Conservation (phyloP, 2,797 vertebrate species). For the Bufotes viridis region DNA sequence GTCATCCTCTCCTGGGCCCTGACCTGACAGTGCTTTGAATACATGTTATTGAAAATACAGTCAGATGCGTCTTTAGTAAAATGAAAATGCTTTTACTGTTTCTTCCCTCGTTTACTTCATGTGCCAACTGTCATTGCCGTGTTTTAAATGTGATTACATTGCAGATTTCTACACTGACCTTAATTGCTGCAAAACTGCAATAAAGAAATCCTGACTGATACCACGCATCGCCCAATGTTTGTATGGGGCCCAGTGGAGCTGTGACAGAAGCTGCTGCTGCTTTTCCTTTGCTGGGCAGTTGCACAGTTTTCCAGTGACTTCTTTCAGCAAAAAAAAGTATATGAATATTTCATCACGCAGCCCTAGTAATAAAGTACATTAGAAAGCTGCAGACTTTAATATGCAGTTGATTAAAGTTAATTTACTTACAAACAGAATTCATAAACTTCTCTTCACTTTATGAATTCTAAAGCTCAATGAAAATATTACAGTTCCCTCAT, state of each 20-base stretch:
- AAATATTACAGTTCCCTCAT: too few relatives aligned
- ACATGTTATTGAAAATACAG: not conserved
- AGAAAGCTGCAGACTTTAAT: not conserved
- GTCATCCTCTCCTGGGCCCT: not conserved
- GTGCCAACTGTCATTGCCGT: too few relatives aligned
- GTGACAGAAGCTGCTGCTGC: too few relatives aligned
- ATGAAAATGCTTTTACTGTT: too few relatives aligned
- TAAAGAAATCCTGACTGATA: too few relatives aligned
- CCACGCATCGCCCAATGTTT: too few relatives aligned
- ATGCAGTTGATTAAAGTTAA: not conserved
- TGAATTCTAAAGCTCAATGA: not conserved
- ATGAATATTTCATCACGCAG: not conserved
- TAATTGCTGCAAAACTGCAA: too few relatives aligned
- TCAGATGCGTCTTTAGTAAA: not conserved
- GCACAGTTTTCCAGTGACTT: not conserved
- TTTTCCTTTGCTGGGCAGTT: too few relatives aligned
- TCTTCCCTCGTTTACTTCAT: too few relatives aligned
- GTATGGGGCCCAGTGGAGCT: not conserved
- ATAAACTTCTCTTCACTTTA: too few relatives aligned
- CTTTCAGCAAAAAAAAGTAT: not conserved
- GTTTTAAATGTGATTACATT: too few relatives aligned
- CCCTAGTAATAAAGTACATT: not conserved
- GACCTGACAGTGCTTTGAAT: not conserved
- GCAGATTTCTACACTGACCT: too few relatives aligned
- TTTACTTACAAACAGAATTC: not conserved